Base-by-base conservation (phyloP, 2,113 vertebrate genomes). In the Bos taurus region DNA sequence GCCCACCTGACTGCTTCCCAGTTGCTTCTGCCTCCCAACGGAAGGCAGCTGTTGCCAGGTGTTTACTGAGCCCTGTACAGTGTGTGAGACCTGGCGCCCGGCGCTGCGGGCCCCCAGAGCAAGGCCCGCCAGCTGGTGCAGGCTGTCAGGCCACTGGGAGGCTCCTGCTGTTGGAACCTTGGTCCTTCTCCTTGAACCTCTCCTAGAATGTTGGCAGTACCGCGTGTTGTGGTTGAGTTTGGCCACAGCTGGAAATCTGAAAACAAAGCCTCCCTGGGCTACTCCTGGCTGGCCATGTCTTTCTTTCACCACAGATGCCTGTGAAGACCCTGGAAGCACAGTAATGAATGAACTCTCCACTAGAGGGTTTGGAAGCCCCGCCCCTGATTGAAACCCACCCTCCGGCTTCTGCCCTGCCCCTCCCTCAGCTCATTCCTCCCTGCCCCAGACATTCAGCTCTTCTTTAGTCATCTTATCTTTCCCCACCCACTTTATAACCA, bases 401-500 rank as follows among this genome's bases (percentile, higher is more conserved):
- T 87, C 21, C 19, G 33, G 57, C 62, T 88, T 54, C 50, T 2
- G 2, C 62, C 12, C 60, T 60, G 87, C 12, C 50, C 52, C 4
- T 90, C 36, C 33, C 28, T 16, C 2, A 2, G 26, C 40, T 21
- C 50, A 33, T 50, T 83, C 30, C 62, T 91, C 82, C 67, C 56
- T 14, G 59, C 93, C 78, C 93, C 46, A 15, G 36, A 71, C 14
- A 3, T 17, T 89, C 15, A 33, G 84, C 59, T 93, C 52, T 21
- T 91, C 83, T 60, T 78, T 36, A 89, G 25, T 83, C 28, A 2
- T 43, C 85, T 94, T 95, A 89, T 96, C 96, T 96, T 87, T 94
- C 95, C 89, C 97, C 93, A 94, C 89, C 98, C 59, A 54, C 83
- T 92, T 56, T 87, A 91, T 93, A 95, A 94, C 86, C 48, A 48